Evolutionary conservation across 2,113 vertebrate species (phyloP).

Genomic region (Pelusios castaneus): DNA sequence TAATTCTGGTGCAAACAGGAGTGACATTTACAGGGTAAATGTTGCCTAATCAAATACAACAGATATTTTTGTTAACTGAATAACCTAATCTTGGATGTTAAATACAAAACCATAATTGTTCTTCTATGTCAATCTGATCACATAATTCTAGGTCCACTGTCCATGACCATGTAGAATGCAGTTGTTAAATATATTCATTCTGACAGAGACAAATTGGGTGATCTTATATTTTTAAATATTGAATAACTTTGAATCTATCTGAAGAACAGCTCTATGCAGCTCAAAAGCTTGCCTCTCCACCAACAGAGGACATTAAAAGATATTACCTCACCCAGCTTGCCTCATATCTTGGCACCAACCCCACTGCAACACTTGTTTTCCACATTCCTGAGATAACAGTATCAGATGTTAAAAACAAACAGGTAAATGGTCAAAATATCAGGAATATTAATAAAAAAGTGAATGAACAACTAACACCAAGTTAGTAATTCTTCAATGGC

Average conservation of each 20-base stretch:
- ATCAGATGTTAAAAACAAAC: background rate
- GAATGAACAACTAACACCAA: background rate
- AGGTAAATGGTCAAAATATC: background rate
- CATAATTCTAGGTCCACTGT: background rate
- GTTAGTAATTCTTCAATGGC: background rate
- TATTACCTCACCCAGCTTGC: background rate
- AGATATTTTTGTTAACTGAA: conserved; percentile 28
- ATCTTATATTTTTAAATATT: background rate
- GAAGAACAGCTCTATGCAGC: background rate
- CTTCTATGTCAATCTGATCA: background rate
- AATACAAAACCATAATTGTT: background rate
- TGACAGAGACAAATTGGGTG: background rate
- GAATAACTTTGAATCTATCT: background rate
- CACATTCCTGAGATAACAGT: background rate
- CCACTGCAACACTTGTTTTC: background rate
- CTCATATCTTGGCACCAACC: background rate
- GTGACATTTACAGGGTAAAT: conserved; percentile 34
- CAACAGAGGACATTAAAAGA: background rate
- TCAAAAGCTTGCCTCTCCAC: background rate
- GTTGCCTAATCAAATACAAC: background rate
- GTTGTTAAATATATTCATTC: background rate
- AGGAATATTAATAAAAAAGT: background rate
- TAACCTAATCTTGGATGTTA: background rate
- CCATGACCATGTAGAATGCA: background rate
- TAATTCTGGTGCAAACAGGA: conserved; percentile 50